phyloP scores from a whole-genome alignment of 2,888 invertebrate genomes.

The Drosophila austrosaltans region DNA sequence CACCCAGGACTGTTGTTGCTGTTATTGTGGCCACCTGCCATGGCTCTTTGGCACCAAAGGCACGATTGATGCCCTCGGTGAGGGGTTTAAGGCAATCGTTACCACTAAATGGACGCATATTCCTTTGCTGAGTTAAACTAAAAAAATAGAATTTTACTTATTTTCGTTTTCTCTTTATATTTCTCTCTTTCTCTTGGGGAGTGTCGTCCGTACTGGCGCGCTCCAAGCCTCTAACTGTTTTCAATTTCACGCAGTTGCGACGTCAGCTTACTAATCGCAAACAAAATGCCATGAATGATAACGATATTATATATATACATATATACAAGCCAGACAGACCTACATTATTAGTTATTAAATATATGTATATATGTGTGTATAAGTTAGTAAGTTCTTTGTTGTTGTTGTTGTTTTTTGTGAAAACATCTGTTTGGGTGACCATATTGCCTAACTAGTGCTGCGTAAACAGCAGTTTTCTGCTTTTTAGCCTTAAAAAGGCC shows the following conservation, averaged over 20 bases:
- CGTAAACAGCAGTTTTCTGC: neutral
- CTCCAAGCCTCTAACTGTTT: slow-evolving; percentile 52
- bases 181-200: slow-evolving; percentile 19
- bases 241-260: slow-evolving; percentile 33
- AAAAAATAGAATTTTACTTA: slow-evolving; percentile 27
- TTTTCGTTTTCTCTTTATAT: neutral
- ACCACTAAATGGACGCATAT: slow-evolving; percentile 72
- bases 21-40: slow-evolving; percentile 93
- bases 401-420: neutral
- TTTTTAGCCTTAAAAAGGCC: neutral
- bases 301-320: slow-evolving; percentile 44
- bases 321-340: neutral
- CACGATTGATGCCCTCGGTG: slow-evolving; percentile 85
- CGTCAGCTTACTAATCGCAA: slow-evolving; percentile 41
- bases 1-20: slow-evolving; percentile 88
- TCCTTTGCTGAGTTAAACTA: slow-evolving; percentile 39
- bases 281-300: slow-evolving; percentile 42
- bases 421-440: slow-evolving; percentile 7
- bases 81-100: slow-evolving; percentile 77
- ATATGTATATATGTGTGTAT: neutral
- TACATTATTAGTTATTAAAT: slow-evolving; percentile 6
- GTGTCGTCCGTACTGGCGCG: slow-evolving; percentile 44
- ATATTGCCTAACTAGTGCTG: neutral
- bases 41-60: slow-evolving; percentile 89
- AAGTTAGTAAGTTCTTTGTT: slow-evolving; percentile 1